These are phyloP conservation scores for Rhizoglyphus robini DNA, from an alignment of 1,140 invertebrate species.

Conservation along the genomic window DNA sequence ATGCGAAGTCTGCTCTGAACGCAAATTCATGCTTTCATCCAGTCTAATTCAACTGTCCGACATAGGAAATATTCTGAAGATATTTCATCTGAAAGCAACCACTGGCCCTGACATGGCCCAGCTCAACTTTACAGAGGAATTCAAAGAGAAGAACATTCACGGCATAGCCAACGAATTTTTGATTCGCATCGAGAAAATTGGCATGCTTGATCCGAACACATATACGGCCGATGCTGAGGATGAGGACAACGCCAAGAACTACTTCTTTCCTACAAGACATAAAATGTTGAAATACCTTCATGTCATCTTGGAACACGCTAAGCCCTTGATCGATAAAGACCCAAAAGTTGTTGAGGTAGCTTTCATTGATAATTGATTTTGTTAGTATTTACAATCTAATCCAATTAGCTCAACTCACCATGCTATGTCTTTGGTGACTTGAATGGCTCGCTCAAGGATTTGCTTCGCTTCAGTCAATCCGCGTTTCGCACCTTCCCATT, in stretches of 20 bases:
- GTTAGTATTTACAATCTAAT: not conserved
- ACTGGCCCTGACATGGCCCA: too few species aligned
- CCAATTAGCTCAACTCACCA: conserved; percentile 34
- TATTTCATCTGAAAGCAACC: not conserved
- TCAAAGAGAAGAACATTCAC: not conserved
- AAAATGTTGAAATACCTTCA: conserved; percentile 4
- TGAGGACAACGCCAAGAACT: not conserved
- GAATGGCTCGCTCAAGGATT: conserved; percentile 46
- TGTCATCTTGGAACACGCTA: conserved; percentile 1
- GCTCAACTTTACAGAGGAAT: not conserved
- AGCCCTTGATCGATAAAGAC: not conserved
- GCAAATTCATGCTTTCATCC: not conserved
- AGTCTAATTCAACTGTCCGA: not conserved
- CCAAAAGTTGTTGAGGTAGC: not conserved
- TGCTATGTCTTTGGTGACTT: conserved; percentile 43
- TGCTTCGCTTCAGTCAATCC: conserved; percentile 46
- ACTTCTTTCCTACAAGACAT: not conserved
- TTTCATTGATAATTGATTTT: not conserved
- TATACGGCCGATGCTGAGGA: not conserved
- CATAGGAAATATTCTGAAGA: not conserved
- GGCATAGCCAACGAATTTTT: conserved; percentile 7
- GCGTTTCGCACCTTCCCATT: conserved; percentile 45
- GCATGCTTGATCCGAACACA: not conserved
- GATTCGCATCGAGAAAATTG: conserved; percentile 1
- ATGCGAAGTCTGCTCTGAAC: not conserved